Conservation (phyloP, 2,113 vertebrate genomes). For the Zeus faber region DNA sequence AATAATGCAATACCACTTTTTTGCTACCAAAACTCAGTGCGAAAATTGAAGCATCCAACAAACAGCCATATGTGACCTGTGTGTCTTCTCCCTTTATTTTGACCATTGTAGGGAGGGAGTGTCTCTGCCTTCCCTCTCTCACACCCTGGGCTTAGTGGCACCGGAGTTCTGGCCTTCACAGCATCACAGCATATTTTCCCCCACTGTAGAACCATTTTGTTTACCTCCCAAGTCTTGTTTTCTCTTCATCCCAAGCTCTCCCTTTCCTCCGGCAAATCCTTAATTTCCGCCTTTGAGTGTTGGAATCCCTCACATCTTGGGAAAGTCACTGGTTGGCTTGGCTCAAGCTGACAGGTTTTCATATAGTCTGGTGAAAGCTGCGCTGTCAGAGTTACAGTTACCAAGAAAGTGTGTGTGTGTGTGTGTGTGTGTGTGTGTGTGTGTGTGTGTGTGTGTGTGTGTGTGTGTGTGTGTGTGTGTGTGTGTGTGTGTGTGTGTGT, state of each 20-base stretch:
- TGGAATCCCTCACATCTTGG: constrained; percentile 10
- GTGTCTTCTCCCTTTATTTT: not conserved
- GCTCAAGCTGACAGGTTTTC: constrained; percentile 8
- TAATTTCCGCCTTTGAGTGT: constrained; percentile 1
- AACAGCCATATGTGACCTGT: not conserved
- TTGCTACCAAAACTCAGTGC: no score
- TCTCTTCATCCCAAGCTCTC: not conserved
- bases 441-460: constrained; percentile 4
- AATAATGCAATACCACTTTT: no score
- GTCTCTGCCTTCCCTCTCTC: constrained; percentile 2
- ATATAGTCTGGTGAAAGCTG: constrained; percentile 10
- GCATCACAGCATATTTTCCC: not conserved
- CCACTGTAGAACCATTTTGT: constrained; percentile 7
- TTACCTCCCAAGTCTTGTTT: constrained; percentile 1
- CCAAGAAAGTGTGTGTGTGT: not conserved
- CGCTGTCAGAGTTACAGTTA: constrained; percentile 3
- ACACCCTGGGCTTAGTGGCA: not conserved
- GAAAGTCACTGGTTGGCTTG: not conserved
- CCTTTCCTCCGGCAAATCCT: constrained; percentile 9
- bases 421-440: constrained; percentile 7
- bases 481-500: not conserved
- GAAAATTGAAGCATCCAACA: no score
- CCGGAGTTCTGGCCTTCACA: constrained; percentile 3
- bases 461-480: constrained; percentile 5
- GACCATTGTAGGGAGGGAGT: not conserved